A percentile compares a stretch with the other conserved stretches of the same genome.
Conservation (phyloP, 2,888 invertebrate genomes). For the Lypha dubia region DNA sequence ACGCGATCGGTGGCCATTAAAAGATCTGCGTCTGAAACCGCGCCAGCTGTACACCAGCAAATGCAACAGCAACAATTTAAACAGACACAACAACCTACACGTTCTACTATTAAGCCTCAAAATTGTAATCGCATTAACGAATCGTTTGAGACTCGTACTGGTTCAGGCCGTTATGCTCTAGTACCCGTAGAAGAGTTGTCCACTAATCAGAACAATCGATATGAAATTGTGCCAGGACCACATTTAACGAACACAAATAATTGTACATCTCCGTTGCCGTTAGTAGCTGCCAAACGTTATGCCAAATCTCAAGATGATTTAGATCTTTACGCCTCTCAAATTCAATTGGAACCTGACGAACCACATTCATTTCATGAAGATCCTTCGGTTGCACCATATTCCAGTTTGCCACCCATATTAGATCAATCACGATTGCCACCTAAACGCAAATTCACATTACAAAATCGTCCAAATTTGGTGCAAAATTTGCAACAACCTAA, state of each 20-base stretch:
- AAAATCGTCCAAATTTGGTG: conserved; percentile 50
- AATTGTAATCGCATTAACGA: conserved; percentile 73
- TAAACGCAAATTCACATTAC: conserved; percentile 51
- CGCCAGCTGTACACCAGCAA: conserved; percentile 73
- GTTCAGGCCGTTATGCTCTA: conserved; percentile 84
- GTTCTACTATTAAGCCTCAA: conserved; percentile 44
- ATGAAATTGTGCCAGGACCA: conserved; percentile 81
- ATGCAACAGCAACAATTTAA: conserved; percentile 67
- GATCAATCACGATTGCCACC: conserved; percentile 71
- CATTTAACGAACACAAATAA: conserved; percentile 58
- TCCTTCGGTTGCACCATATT: conserved; percentile 77
- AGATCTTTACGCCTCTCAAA: conserved; percentile 78
- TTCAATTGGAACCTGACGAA: conserved; percentile 76
- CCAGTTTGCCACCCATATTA: conserved; percentile 80
- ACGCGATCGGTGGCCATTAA: conserved; percentile 80
- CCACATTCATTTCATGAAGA: conserved; percentile 80
- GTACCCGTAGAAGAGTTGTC: conserved; percentile 84
- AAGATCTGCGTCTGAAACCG: conserved; percentile 67
- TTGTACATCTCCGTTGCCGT: conserved; percentile 72
- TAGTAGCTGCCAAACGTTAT: conserved; percentile 80
- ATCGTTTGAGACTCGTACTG: conserved; percentile 76
- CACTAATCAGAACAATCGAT: conserved; percentile 78
- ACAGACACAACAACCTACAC: conserved; percentile 69
- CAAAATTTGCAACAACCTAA: conserved; percentile 73
- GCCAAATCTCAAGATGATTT: conserved; percentile 82